These are phyloP conservation scores for Proisotoma minuta DNA, from an alignment of 2,888 invertebrate species.

Conservation along the genomic window DNA sequence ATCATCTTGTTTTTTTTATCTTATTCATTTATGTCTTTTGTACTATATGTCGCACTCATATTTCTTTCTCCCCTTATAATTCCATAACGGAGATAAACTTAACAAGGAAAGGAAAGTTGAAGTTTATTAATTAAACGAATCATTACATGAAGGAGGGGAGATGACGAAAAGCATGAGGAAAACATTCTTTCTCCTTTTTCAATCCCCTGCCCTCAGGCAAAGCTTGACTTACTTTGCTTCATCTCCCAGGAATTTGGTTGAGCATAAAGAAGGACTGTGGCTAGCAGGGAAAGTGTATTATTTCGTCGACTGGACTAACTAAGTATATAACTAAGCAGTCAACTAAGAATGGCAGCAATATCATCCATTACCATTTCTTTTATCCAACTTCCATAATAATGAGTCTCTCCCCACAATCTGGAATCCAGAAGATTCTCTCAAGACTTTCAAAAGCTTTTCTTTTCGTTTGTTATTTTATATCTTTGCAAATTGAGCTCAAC, in stretches of 20 bases:
- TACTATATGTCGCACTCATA: not conserved
- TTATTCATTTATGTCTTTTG: not conserved
- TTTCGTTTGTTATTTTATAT: constrained; percentile 14
- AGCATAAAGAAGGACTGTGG: too few species aligned
- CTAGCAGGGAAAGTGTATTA: too few species aligned
- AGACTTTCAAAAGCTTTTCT: not conserved
- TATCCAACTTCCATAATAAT: constrained; percentile 6
- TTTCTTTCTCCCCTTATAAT: not conserved
- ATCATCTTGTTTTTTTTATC: not conserved
- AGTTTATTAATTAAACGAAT: constrained; percentile 11
- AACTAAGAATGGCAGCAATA: not conserved
- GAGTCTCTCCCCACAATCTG: too few species aligned
- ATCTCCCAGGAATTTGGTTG: too few species aligned
- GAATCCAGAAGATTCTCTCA: not conserved
- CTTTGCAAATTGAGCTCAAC: constrained; percentile 3
- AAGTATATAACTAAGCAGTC: too few species aligned
- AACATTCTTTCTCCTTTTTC: too few species aligned
- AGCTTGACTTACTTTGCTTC: too few species aligned
- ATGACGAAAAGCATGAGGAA: not conserved
- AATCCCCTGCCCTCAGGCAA: too few species aligned
- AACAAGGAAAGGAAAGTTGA: not conserved
- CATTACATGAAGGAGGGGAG: not conserved
- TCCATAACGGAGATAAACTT: too few species aligned
- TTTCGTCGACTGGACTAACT: too few species aligned
- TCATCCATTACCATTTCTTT: not conserved